These are phyloP conservation scores for Lasioglossum albipes DNA, from an alignment of 1,140 invertebrate species.

Conservation along the genomic window DNA sequence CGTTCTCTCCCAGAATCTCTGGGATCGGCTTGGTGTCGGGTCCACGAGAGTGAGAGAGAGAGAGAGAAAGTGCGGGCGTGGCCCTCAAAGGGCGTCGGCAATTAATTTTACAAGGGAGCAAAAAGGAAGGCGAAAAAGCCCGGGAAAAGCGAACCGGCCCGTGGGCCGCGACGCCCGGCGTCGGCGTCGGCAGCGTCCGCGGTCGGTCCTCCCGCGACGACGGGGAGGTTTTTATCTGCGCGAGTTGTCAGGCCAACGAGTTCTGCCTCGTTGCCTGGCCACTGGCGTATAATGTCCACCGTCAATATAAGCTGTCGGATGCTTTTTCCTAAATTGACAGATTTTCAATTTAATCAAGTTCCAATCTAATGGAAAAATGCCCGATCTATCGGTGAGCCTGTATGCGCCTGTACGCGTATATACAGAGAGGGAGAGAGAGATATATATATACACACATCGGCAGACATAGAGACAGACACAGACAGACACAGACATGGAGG, in stretches of 20 bases:
- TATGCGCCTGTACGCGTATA: conserved; percentile 26
- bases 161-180: conserved; percentile 33
- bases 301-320: conserved; percentile 78
- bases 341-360: conserved; percentile 80
- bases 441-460: no score
- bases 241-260: conserved; percentile 74
- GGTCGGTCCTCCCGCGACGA: conserved; percentile 56
- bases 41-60: background rate
- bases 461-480: no score
- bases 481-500: no score
- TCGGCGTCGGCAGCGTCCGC: background rate
- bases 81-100: conserved; percentile 67
- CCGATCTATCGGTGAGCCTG: conserved; percentile 74
- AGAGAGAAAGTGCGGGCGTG: conserved; percentile 25
- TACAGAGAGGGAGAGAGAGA: background rate
- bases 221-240: conserved; percentile 62
- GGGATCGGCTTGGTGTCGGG: conserved; percentile 13
- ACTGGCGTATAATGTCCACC: conserved; percentile 76
- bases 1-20: conserved; percentile 32
- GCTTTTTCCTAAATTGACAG: conserved; percentile 80
- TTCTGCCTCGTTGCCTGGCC: conserved; percentile 58
- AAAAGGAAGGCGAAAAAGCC: conserved; percentile 70
- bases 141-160: conserved; percentile 66
- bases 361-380: conserved; percentile 80
- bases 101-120: conserved; percentile 74